phyloP scores from a whole-genome alignment of 2,797 vertebrate genomes.

The Xiphorhynchus erythropygius region DNA sequence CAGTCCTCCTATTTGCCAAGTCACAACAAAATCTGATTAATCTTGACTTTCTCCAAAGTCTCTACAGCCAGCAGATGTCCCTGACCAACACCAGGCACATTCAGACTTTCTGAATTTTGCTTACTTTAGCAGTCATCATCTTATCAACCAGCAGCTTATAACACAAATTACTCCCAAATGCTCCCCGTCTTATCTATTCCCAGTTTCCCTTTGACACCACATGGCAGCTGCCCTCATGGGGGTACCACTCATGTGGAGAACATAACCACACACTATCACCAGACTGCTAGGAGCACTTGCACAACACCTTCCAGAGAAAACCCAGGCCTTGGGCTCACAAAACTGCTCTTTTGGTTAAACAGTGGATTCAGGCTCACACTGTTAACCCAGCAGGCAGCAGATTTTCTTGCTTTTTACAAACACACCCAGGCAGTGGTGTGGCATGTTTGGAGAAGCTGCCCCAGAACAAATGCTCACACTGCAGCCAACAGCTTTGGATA shows the following conservation, averaged over 20 bases:
- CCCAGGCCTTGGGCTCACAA: background rate
- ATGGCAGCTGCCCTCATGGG: background rate
- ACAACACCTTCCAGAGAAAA: background rate
- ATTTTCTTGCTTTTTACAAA: background rate
- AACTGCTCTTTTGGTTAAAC: background rate
- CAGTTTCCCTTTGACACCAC: background rate
- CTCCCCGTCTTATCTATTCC: background rate
- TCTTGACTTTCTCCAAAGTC: background rate
- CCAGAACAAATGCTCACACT: background rate
- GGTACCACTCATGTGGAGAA: fast-evolving
- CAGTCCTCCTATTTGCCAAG: background rate
- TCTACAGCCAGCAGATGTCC: background rate
- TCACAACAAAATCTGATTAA: background rate
- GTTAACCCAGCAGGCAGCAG: background rate
- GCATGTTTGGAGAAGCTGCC: background rate
- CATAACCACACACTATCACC: background rate
- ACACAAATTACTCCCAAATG: background rate
- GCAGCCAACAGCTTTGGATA: background rate
- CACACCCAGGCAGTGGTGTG: background rate
- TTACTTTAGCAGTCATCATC: background rate
- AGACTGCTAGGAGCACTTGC: background rate
- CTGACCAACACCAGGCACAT: background rate
- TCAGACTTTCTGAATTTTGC: background rate
- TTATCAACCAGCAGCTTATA: background rate
- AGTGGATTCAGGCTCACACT: fast-evolving